Evolutionary conservation across 30 jellyfish, hydroid and myxozoan species (phyloP).

Genomic region (Aurelia aurita): DNA sequence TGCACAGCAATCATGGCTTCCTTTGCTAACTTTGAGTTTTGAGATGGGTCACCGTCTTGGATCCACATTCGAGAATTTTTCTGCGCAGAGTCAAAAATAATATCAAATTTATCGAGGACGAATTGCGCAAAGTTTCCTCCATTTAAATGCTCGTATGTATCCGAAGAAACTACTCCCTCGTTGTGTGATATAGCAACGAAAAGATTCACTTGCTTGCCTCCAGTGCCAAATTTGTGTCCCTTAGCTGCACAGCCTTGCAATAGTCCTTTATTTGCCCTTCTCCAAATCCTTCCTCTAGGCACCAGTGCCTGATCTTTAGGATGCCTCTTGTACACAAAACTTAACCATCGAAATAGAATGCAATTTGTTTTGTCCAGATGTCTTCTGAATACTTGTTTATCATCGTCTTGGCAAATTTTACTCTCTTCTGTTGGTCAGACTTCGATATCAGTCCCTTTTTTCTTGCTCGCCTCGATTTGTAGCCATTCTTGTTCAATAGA

Average conservation of each 20-base stretch:
- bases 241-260: background rate
- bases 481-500: background rate
- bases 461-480: background rate
- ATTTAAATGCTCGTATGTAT: no score
- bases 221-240: background rate
- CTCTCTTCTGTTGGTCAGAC: background rate
- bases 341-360: background rate
- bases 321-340: background rate
- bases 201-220: background rate
- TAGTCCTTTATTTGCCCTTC: background rate
- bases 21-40: no score
- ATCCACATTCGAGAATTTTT: no score
- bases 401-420: background rate
- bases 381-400: background rate
- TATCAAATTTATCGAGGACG: no score
- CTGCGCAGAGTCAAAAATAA: no score
- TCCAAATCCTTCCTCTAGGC: background rate
- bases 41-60: no score
- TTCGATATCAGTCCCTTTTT: conserved; percentile 18
- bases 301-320: conserved; percentile 18
- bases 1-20: no score
- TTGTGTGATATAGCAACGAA: background rate
- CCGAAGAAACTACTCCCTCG: no score
- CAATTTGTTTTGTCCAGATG: background rate
- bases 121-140: no score